Percentiles rank a stretch among this genome's conserved stretches.
phyloP scores from a whole-genome alignment of 2,888 invertebrate genomes.

The Chouioia cunea region DNA sequence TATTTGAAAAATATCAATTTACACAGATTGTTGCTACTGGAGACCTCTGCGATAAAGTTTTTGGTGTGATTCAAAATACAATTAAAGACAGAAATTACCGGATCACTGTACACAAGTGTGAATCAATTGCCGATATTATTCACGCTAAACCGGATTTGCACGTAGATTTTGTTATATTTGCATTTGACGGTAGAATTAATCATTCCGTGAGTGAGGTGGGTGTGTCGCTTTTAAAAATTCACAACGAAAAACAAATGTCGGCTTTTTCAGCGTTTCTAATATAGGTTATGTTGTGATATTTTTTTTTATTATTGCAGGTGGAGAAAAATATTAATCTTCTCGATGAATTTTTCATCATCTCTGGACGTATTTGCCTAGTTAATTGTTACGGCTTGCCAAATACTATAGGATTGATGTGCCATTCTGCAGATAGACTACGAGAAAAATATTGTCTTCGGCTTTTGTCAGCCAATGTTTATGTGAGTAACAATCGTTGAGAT shows the following conservation, averaged over 20 bases:
- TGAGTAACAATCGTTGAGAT: constrained; percentile 52
- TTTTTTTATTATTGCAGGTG: constrained; percentile 33
- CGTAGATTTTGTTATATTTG: constrained; percentile 63
- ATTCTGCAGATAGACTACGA: constrained; percentile 54
- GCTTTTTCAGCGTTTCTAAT: not conserved
- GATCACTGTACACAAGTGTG: constrained; percentile 60
- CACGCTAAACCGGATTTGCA: constrained; percentile 50
- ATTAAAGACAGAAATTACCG: constrained; percentile 54
- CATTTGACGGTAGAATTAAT: constrained; percentile 56
- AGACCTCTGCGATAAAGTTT: constrained; percentile 57
- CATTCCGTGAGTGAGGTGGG: constrained; percentile 58
- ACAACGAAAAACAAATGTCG: not conserved
- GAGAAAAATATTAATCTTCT: constrained; percentile 57
- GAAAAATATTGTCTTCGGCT: constrained; percentile 60
- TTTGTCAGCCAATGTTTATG: constrained; percentile 58
- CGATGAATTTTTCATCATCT: constrained; percentile 58
- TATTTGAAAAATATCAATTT: not conserved
- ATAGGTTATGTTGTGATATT: constrained; percentile 39
- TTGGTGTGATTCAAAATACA: constrained; percentile 54
- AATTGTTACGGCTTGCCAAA: constrained; percentile 57
- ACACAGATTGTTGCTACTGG: constrained; percentile 59
- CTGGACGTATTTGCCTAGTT: constrained; percentile 59
- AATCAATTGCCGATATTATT: constrained; percentile 56
- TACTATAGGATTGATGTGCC: constrained; percentile 53
- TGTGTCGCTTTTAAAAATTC: constrained; percentile 1